Evolutionary conservation across 1,140 invertebrate genomes (phyloP).

Genomic region (Cotesia glomerata): DNA sequence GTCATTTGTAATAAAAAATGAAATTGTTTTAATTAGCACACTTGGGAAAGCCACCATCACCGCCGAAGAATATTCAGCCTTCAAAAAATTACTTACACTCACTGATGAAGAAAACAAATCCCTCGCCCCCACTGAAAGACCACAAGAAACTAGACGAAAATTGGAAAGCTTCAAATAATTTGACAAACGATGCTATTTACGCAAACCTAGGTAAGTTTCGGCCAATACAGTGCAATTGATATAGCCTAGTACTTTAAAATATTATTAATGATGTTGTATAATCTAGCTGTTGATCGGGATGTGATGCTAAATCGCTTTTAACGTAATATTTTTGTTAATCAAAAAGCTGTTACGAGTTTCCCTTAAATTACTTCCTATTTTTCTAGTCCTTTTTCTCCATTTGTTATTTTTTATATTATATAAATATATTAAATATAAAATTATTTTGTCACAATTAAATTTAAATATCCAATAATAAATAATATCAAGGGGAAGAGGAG

Average conservation of each 20-base stretch:
- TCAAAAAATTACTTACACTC: slow-evolving; percentile 62
- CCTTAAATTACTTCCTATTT: no score
- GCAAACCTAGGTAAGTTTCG: slow-evolving; percentile 76
- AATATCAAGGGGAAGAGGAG: no score
- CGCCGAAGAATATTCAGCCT: slow-evolving; percentile 64
- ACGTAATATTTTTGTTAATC: no score
- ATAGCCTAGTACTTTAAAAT: not conserved
- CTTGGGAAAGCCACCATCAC: slow-evolving; percentile 69
- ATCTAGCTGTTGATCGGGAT: not conserved
- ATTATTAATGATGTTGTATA: not conserved
- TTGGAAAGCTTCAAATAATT: not conserved
- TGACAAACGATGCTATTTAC: slow-evolving; percentile 70
- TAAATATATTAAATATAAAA: no score
- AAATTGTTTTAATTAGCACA: slow-evolving; percentile 51
- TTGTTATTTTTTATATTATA: no score
- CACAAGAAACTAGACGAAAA: not conserved
- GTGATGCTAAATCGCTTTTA: no score
- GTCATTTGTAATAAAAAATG: not conserved
- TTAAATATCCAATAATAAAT: no score
- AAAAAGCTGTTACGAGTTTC: no score
- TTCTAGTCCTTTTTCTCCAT: no score
- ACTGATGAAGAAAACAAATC: slow-evolving; percentile 39
- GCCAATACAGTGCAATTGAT: slow-evolving; percentile 63
- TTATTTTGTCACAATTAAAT: no score
- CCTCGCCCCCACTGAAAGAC: slow-evolving; percentile 61